Evolutionary conservation across 2,113 vertebrate species (phyloP), one percentile per base, ranked within the genome.

Genomic region (Diadophis punctatus): DNA sequence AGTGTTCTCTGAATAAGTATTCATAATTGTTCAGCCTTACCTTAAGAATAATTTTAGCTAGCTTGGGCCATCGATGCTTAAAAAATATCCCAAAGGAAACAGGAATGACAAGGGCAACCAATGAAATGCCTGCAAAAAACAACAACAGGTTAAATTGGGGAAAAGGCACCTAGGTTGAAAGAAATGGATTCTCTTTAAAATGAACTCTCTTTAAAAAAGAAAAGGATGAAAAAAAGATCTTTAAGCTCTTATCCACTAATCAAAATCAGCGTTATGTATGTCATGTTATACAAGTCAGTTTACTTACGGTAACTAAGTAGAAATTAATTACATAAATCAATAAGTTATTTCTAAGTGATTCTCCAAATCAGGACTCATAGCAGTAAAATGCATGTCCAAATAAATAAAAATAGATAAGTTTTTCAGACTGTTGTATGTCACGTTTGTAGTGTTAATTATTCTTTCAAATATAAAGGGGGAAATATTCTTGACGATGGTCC

Each of bases 21-120:
- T 39, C 87, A 49, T 49, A 89, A 30, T 23, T 80, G 74, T 91
- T 91, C 23, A 60, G 86, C 91, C 97, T 93, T 97, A 99, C 99
- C 98, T 98, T 99, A 89, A 99, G 98, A 95, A 99, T 98, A 90
- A 97, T 96, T 96, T 99, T 99, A 0, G 99, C 99, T 90, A 93
- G 49, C 0, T 14, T 9, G 12, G 99, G 99, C 98, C 98, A 98
- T 87, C 89, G 98, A 94, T 97, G 90, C 95, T 99, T 99, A 34
- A 99, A 97, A 86, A 92, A 98, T 1, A 99, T 98, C 91, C 99
- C 99, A 89, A 98, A 0, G 0, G 94, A 96, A 68, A 99, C 98
- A 4, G 99, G 99, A 94, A 99, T 0, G 39, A 99, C 63, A 1
- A 99, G 98, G n/a, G 98, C 93, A 20, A 98, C 97, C 27, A 99